A percentile compares a stretch with the other conserved stretches of the same genome.
These are phyloP conservation scores for Aleiodes sp. DNA, from an alignment of 1,140 invertebrate species.

Conservation along the genomic window DNA sequence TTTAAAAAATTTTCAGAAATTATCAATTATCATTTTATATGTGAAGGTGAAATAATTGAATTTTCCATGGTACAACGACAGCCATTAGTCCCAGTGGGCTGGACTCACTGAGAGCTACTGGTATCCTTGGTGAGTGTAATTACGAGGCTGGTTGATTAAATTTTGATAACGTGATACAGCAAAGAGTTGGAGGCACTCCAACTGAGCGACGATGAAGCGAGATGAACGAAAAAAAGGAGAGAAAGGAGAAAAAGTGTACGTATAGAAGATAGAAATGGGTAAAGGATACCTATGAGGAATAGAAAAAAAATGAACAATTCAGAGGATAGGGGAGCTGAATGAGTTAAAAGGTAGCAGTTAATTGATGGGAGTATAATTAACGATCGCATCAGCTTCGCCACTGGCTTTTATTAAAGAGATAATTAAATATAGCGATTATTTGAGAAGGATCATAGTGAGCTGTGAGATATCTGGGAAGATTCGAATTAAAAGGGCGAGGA, in stretches of 20 bases:
- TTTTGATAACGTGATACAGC: conserved; percentile 17
- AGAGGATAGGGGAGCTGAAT: not conserved
- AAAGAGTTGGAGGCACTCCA: conserved; percentile 1
- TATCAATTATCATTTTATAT: not conserved
- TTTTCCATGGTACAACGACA: not conserved
- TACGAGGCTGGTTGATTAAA: conserved; percentile 4
- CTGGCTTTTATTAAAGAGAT: not conserved
- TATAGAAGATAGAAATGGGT: not conserved
- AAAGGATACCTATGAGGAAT: not conserved
- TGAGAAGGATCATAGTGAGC: too few relatives aligned
- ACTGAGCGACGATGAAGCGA: not conserved
- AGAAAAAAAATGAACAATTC: not conserved
- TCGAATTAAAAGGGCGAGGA: too few relatives aligned
- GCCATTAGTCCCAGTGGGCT: not conserved
- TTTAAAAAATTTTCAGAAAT: too few relatives aligned
- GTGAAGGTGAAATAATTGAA: not conserved
- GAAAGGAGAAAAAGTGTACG: too few relatives aligned
- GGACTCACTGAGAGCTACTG: not conserved
- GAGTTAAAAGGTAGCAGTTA: not conserved
- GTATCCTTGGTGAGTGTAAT: conserved; percentile 8
- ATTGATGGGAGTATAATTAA: conserved; percentile 10
- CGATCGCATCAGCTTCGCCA: not conserved
- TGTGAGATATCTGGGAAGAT: too few relatives aligned
- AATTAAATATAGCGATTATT: too few relatives aligned
- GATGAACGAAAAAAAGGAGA: not conserved